Conservation (phyloP, 1,140 invertebrate genomes). For the Drosophila varians region DNA sequence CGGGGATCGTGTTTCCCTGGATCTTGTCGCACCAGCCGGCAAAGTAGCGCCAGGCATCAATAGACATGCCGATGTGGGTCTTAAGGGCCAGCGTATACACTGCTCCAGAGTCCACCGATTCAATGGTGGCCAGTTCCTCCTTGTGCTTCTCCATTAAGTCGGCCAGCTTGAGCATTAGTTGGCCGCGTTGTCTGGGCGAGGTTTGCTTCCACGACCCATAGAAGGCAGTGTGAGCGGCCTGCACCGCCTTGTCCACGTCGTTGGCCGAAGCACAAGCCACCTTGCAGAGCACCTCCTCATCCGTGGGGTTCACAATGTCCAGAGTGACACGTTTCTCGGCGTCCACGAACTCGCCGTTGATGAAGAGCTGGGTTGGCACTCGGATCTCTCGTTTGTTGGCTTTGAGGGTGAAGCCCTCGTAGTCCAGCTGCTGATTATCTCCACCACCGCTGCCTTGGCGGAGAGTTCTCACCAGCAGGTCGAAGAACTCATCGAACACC, state of each 20-base stretch:
- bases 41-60: constrained; percentile 96
- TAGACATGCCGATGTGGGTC: constrained; percentile 97
- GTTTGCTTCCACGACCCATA: constrained; percentile 95
- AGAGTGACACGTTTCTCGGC: constrained; percentile 87
- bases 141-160: constrained; percentile 97
- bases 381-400: constrained; percentile 93
- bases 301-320: constrained; percentile 92
- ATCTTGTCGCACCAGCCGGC: constrained; percentile 98
- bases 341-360: constrained; percentile 95
- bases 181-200: constrained; percentile 91
- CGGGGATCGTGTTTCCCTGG: constrained; percentile 95
- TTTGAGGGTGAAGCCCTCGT: constrained; percentile 89
- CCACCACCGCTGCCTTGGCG: constrained; percentile 52
- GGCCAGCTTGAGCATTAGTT: constrained; percentile 91
- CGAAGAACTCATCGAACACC: constrained; percentile 92
- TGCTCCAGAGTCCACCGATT: constrained; percentile 96
- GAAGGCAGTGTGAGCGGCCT: constrained; percentile 93
- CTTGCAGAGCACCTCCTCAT: constrained; percentile 92
- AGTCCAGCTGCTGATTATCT: constrained; percentile 85
- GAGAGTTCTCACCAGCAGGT: constrained; percentile 64
- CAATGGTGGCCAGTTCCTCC: constrained; percentile 96
- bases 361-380: constrained; percentile 95
- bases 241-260: constrained; percentile 95
- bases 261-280: constrained; percentile 90
- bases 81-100: constrained; percentile 97